Percentiles rank a stretch among this genome's conserved stretches.
Evolutionary conservation across 2,113 vertebrate genomes (phyloP).

Genomic region (Orthonyx spaldingii): DNA sequence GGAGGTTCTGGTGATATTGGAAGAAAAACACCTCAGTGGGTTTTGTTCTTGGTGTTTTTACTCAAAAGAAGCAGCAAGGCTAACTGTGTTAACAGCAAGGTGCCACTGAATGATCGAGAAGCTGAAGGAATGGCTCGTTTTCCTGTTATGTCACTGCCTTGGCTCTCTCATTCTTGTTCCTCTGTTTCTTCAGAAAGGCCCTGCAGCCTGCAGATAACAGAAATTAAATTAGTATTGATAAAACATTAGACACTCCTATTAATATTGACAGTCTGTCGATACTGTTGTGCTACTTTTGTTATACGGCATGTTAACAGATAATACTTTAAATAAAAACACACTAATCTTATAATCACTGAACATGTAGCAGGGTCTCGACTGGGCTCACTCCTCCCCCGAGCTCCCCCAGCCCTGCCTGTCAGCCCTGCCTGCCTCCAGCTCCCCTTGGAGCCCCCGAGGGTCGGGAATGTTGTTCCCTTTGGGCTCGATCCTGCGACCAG

Average conservation of each 20-base stretch:
- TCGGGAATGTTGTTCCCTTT: background rate
- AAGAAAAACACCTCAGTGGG: background rate
- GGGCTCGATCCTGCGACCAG: rapidly evolving
- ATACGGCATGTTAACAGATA: slow-evolving; percentile 57
- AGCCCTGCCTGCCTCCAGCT: background rate
- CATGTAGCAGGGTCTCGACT: background rate
- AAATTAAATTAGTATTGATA: slow-evolving; percentile 73
- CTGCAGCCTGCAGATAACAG: slow-evolving; percentile 60
- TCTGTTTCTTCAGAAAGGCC: slow-evolving; percentile 52
- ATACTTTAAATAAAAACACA: slow-evolving; percentile 62
- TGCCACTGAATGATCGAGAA: background rate
- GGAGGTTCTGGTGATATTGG: background rate
- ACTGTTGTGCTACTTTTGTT: slow-evolving; percentile 64
- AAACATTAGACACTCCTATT: slow-evolving; percentile 70
- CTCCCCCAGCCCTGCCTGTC: background rate
- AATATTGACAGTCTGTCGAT: slow-evolving; percentile 70
- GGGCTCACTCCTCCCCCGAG: background rate
- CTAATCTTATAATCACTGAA: slow-evolving; percentile 58
- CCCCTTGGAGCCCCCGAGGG: background rate
- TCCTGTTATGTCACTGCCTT: slow-evolving; percentile 17
- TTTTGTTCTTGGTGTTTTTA: background rate
- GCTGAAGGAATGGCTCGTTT: slow-evolving; percentile 16
- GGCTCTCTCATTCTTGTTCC: slow-evolving; percentile 39
- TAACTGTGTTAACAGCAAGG: background rate
- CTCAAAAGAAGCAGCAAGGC: background rate